Base-by-base conservation (phyloP, 2,113 vertebrate genomes). In the Stercorarius parasiticus region DNA sequence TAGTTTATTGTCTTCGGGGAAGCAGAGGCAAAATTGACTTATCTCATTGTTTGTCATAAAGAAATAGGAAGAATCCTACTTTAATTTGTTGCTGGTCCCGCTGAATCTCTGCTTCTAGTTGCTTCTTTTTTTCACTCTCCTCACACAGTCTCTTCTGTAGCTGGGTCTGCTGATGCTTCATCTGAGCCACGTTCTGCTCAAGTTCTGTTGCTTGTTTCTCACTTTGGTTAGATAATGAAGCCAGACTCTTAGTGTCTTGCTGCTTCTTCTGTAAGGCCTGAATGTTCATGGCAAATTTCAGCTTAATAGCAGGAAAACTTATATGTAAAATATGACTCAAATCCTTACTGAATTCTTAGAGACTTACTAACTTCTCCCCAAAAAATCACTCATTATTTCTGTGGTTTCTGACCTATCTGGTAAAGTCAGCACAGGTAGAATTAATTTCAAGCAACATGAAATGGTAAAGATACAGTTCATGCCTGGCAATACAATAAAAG, bases 101-200 rank as follows among this genome's bases (percentile, higher is more conserved):
- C 85, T 98, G 97, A 95, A 98, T 97, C 69, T 98, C 98, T 84
- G 87, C 93, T 97, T 98, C 98, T 76, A 98, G 93, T 73, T 97
- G 97, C 86, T 96, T 96, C 94, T 98, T 98, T 79, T 95, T 97
- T 82, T 98, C 96, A 4, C 79, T 97, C 86, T 98, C 99, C 91
- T 98, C 96, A 86, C 9, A 93, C 40, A 99, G 93, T 95, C 93
- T 98, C 92, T 95, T 98, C 92, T 98, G 98, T 53, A 99, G 98
- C 85, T 98, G 95, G 32, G 93, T 93, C 80, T 98, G 98, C 89
- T 99, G 98, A 73, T 88, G 94, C 62, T 98, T 99, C 98, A 99
- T 98, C 94, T 98, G 98, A 94, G 98, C 98, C 72, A 99, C 96
- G 15, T 98, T 99, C 87, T 96, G 97, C 89, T 98, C 98, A 69